These are phyloP conservation scores for Temnothorax curvispinosus DNA, from an alignment of 1,140 invertebrate species.

Conservation along the genomic window DNA sequence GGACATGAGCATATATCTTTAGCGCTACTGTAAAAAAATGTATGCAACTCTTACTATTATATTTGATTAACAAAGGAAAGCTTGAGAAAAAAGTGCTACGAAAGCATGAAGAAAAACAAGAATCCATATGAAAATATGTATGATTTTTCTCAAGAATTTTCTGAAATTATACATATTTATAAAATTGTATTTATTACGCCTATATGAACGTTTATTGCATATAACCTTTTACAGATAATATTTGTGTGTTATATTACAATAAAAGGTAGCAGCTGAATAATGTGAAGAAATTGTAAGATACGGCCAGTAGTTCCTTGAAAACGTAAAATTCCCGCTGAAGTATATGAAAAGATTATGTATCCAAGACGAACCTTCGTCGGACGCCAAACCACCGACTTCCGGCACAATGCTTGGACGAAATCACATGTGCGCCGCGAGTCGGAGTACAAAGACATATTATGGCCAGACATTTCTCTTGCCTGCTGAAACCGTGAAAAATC, in stretches of 20 bases:
- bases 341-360: not conserved
- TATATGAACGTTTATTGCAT: not conserved
- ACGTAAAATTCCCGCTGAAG: not conserved
- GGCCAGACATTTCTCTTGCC: slow-evolving; percentile 22
- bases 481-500: slow-evolving; percentile 72
- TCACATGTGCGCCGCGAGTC: slow-evolving; percentile 49
- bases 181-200: not conserved
- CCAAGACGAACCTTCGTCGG: not conserved
- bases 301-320: not conserved
- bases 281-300: not conserved
- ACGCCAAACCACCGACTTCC: not conserved
- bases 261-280: not conserved
- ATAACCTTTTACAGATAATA: not conserved
- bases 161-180: slow-evolving; percentile 58
- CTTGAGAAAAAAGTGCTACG: slow-evolving; percentile 51
- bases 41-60: not conserved
- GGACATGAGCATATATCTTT: not conserved
- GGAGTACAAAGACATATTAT: slow-evolving; percentile 57
- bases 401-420: slow-evolving; percentile 31
- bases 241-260: not conserved
- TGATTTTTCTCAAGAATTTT: slow-evolving; percentile 76
- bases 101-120: slow-evolving; percentile 7
- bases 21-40: not conserved
- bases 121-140: slow-evolving; percentile 42
- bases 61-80: not conserved